Conservation (phyloP, 2,888 invertebrate species). For the Eupeodes luniger region DNA sequence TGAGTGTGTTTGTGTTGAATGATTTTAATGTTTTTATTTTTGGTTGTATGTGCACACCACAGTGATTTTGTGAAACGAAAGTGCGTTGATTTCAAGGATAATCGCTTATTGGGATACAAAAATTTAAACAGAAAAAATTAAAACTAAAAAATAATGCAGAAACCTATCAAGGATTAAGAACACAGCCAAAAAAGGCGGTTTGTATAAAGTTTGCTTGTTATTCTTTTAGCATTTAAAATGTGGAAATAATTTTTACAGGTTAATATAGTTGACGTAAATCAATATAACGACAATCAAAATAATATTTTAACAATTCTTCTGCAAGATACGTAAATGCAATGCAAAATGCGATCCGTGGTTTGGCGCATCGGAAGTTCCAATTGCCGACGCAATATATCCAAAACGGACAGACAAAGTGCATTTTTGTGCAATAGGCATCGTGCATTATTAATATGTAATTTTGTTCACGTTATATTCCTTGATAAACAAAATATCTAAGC, state of each 20-base stretch:
- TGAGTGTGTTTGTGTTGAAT: conserved; percentile 43
- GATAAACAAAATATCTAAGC: too few relatives aligned
- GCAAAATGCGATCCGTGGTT: too few relatives aligned
- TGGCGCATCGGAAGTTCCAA: too few relatives aligned
- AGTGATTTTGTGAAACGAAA: conserved; percentile 52
- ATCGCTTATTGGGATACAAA: conserved; percentile 62
- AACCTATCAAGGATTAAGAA: conserved; percentile 55
- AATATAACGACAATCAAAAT: neutral
- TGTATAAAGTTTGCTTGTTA: conserved; percentile 69
- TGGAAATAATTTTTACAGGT: neutral
- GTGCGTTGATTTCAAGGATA: conserved; percentile 59
- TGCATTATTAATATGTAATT: too few relatives aligned
- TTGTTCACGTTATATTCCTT: too few relatives aligned
- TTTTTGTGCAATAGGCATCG: too few relatives aligned
- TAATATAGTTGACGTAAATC: too few relatives aligned
- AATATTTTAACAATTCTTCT: neutral
- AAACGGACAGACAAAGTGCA: too few relatives aligned
- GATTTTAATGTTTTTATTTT: conserved; percentile 16
- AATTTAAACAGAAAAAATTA: neutral
- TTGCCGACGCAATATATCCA: too few relatives aligned
- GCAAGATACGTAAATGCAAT: too few relatives aligned
- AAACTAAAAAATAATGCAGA: conserved; percentile 15
- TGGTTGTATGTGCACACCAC: conserved; percentile 4
- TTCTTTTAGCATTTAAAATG: conserved; percentile 6
- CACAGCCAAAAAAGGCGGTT: conserved; percentile 41